Conservation (phyloP, 2,797 vertebrate genomes). For the Lutra lutra region DNA sequence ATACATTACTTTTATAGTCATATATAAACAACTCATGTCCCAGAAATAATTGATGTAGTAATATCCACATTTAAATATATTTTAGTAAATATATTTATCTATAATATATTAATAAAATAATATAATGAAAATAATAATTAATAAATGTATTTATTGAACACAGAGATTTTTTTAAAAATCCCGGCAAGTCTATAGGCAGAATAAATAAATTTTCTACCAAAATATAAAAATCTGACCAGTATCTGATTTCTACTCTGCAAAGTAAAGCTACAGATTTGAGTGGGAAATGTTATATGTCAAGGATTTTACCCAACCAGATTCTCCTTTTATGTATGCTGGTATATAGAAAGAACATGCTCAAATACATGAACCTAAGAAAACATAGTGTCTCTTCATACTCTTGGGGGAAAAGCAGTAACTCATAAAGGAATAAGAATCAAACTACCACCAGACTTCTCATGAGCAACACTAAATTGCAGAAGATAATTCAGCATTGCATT, state of each 20-base stretch:
- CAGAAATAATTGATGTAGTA: not conserved
- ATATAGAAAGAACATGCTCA: not conserved
- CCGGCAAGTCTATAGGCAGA: not conserved
- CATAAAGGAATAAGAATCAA: slow-evolving; percentile 23
- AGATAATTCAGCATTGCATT: slow-evolving; percentile 1
- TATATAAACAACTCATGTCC: not conserved
- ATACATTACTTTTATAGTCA: not conserved
- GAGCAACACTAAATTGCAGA: not conserved
- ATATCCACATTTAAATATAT: not conserved
- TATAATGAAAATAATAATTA: not conserved
- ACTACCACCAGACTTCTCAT: slow-evolving; percentile 31
- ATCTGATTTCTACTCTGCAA: not conserved
- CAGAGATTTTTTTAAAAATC: not conserved
- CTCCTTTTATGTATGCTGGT: not conserved
- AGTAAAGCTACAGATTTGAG: not conserved
- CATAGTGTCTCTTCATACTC: not conserved
- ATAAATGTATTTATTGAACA: not conserved
- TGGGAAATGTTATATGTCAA: not conserved
- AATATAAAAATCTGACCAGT: not conserved
- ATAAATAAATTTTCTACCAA: not conserved
- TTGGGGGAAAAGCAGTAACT: not conserved
- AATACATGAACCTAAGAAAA: not conserved
- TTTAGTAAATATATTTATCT: too few relatives aligned
- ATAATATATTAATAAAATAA: not conserved
- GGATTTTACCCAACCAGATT: not conserved